Evolutionary conservation across 2,797 vertebrate species (phyloP).

Genomic region (Pseudocheirus occidentalis): DNA sequence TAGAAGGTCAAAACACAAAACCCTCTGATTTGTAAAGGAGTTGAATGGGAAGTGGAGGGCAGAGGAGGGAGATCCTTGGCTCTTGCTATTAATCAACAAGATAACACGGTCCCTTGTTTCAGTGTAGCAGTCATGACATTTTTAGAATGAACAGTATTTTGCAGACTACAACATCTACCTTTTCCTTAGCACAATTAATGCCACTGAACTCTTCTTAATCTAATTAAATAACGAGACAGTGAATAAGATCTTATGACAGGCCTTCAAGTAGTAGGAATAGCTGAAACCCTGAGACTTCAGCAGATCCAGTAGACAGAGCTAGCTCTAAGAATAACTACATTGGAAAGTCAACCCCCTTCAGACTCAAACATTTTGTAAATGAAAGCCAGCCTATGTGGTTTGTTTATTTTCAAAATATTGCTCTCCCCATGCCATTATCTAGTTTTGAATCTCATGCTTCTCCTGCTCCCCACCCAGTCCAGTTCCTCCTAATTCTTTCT

Average conservation of each 20-base stretch:
- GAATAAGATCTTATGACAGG: background rate
- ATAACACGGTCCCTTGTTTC: background rate
- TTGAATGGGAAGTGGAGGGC: background rate
- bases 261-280: constrained; percentile 1
- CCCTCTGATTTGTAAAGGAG: constrained; percentile 7
- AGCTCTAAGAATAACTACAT: background rate
- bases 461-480: background rate
- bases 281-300: background rate
- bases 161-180: constrained; percentile 27
- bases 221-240: constrained; percentile 46
- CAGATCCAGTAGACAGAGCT: background rate
- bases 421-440: background rate
- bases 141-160: background rate
- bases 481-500: constrained; percentile 2
- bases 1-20: background rate
- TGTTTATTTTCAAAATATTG: background rate
- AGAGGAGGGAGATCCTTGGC: background rate
- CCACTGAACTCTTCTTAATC: constrained; percentile 20
- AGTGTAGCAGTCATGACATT: background rate
- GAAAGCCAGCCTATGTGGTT: background rate
- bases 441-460: background rate
- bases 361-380: background rate
- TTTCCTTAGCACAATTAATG: constrained; percentile 51
- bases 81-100: background rate
- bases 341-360: background rate